Conservation (phyloP, 2,113 vertebrate genomes). For the Muntiacus reevesi region DNA sequence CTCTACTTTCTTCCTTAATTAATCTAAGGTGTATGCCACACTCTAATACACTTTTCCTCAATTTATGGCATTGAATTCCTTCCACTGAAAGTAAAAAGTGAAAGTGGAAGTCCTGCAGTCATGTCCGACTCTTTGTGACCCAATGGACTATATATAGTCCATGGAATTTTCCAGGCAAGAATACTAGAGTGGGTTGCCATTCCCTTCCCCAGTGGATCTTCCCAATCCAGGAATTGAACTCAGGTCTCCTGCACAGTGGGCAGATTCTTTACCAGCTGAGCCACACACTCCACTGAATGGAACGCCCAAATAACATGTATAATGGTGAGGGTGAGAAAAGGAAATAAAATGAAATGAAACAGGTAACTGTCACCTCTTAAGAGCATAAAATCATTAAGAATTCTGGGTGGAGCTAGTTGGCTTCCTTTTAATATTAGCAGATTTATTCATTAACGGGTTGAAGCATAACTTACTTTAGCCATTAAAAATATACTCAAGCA, state of each 20-base stretch:
- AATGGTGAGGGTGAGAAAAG: neutral
- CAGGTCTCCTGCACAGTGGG: neutral
- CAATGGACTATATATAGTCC: neutral
- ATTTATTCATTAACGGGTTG: neutral
- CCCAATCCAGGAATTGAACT: neutral
- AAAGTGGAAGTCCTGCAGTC: neutral
- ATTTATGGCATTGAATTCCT: neutral
- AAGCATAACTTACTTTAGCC: neutral
- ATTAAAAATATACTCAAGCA: constrained; percentile 9
- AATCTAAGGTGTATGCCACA: neutral
- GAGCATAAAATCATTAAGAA: neutral
- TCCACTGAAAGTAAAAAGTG: neutral
- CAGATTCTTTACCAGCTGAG: neutral
- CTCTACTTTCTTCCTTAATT: neutral
- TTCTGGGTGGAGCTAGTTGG: neutral
- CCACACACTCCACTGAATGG: neutral
- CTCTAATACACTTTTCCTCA: neutral
- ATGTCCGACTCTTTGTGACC: neutral
- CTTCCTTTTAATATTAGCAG: neutral
- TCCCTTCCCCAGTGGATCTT: neutral
- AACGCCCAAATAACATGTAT: neutral
- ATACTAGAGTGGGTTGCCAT: neutral
- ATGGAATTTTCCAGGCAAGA: neutral
- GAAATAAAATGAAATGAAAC: neutral
- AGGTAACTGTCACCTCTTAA: neutral